A percentile compares a stretch with the other conserved stretches of the same genome.
phyloP scores from a whole-genome alignment of 1,140 invertebrate genomes.

The Arion vulgaris region DNA sequence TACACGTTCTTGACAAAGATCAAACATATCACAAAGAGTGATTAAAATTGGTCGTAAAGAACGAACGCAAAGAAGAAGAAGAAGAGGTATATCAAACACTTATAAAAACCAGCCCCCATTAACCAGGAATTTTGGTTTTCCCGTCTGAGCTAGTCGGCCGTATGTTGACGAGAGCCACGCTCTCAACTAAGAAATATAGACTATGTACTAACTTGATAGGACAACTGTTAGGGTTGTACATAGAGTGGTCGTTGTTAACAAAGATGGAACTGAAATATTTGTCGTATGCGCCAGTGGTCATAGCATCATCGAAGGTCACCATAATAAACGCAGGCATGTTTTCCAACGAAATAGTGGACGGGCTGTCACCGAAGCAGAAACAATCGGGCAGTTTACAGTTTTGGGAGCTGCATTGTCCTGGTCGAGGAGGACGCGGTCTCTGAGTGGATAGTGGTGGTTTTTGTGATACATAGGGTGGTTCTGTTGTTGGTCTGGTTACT shows the following conservation, averaged over 20 bases:
- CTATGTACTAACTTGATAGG: conserved; percentile 19
- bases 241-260: not conserved
- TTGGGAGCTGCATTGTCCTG: not conserved
- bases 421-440: not conserved
- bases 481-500: not conserved
- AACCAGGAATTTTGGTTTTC: too few relatives aligned
- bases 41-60: too few relatives aligned
- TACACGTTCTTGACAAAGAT: too few relatives aligned
- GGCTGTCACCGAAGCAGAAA: conserved; percentile 24
- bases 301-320: conserved; percentile 28
- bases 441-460: not conserved
- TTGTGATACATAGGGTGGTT: not conserved
- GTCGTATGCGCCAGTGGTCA: not conserved
- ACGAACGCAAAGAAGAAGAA: too few relatives aligned
- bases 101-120: too few relatives aligned
- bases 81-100: too few relatives aligned
- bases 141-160: too few relatives aligned
- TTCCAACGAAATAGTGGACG: not conserved
- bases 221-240: conserved; percentile 24
- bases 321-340: conserved; percentile 21
- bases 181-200: too few relatives aligned
- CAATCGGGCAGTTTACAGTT: conserved; percentile 27
- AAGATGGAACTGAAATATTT: not conserved
- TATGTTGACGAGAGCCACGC: too few relatives aligned
- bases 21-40: too few relatives aligned